Evolutionary conservation across 2,113 vertebrate genomes (phyloP).

Genomic region (Planiliza haematocheilus): DNA sequence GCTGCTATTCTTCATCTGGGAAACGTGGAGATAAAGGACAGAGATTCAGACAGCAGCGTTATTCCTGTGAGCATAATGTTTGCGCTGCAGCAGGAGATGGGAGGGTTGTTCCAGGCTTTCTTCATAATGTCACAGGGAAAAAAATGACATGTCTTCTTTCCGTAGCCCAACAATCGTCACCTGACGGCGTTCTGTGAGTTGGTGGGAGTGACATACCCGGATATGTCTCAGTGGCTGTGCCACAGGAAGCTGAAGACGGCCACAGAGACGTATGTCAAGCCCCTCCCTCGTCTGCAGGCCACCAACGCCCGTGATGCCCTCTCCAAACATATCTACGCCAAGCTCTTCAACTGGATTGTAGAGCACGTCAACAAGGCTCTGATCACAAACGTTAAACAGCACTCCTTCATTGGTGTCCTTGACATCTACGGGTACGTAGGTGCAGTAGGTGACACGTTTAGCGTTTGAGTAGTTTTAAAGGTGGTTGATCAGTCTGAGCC

Average conservation of each 20-base stretch:
- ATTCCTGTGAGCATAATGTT: slow-evolving; percentile 86
- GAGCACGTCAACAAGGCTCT: slow-evolving; percentile 96
- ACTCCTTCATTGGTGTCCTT: slow-evolving; percentile 97
- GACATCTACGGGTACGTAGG: slow-evolving; percentile 94
- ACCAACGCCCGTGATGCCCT: slow-evolving; percentile 95
- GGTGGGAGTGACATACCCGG: slow-evolving; percentile 94
- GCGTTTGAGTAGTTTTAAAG: not conserved
- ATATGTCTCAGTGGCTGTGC: slow-evolving; percentile 98
- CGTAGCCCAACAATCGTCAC: slow-evolving; percentile 91
- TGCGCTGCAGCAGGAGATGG: not conserved
- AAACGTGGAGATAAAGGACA: slow-evolving; percentile 92
- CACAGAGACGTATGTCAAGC: slow-evolving; percentile 95
- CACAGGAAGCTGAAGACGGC: slow-evolving; percentile 95
- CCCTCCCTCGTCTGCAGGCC: slow-evolving; percentile 93
- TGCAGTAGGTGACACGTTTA: not conserved
- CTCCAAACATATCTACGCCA: slow-evolving; percentile 97
- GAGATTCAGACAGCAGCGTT: slow-evolving; percentile 94
- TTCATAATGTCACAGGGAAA: no score
- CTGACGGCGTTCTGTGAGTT: slow-evolving; percentile 94
- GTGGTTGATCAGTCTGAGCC: not conserved
- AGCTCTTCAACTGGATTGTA: slow-evolving; percentile 98
- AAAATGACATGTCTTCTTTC: slow-evolving; percentile 6
- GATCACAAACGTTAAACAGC: slow-evolving; percentile 90
- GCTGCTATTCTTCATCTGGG: slow-evolving; percentile 97
- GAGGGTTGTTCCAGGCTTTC: not conserved